These are phyloP conservation scores for Prionailurus bengalensis DNA, from an alignment of 2,113 vertebrate species.

Conservation along the genomic window DNA sequence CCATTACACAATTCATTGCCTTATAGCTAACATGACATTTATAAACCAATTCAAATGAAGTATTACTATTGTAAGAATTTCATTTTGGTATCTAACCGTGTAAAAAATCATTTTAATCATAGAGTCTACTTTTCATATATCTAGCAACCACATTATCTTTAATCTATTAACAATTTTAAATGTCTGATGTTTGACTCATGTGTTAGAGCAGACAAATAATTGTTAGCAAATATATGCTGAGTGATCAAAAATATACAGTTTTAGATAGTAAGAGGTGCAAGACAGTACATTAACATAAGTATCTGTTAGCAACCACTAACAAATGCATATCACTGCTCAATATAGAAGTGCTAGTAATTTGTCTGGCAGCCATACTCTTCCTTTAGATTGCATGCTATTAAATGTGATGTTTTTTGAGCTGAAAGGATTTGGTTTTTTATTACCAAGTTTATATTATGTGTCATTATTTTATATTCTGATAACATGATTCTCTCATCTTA, in stretches of 20 bases:
- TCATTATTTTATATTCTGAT: slow-evolving; percentile 80
- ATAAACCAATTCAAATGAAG: slow-evolving; percentile 81
- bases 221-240: slow-evolving; percentile 54
- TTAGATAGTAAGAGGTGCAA: slow-evolving; percentile 47
- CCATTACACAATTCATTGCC: slow-evolving; percentile 79
- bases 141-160: slow-evolving; percentile 50
- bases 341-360: slow-evolving; percentile 35
- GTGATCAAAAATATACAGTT: slow-evolving; percentile 48
- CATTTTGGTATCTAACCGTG: slow-evolving; percentile 69
- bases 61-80: slow-evolving; percentile 72
- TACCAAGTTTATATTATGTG: slow-evolving; percentile 47
- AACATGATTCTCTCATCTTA: slow-evolving; percentile 76
- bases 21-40: slow-evolving; percentile 77
- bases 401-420: slow-evolving; percentile 51
- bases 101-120: slow-evolving; percentile 76
- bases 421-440: slow-evolving; percentile 68
- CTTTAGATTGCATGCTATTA: slow-evolving; percentile 60
- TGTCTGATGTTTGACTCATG: slow-evolving; percentile 35
- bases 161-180: slow-evolving; percentile 52
- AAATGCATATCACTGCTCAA: neutral
- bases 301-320: slow-evolving; percentile 49
- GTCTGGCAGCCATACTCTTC: neutral
- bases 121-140: slow-evolving; percentile 42
- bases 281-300: neutral
- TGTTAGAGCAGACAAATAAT: slow-evolving; percentile 33